A percentile compares a stretch with the other conserved stretches of the same genome.
Conservation (phyloP, 2,888 invertebrate species). For the Opisthograptis luteolata region DNA sequence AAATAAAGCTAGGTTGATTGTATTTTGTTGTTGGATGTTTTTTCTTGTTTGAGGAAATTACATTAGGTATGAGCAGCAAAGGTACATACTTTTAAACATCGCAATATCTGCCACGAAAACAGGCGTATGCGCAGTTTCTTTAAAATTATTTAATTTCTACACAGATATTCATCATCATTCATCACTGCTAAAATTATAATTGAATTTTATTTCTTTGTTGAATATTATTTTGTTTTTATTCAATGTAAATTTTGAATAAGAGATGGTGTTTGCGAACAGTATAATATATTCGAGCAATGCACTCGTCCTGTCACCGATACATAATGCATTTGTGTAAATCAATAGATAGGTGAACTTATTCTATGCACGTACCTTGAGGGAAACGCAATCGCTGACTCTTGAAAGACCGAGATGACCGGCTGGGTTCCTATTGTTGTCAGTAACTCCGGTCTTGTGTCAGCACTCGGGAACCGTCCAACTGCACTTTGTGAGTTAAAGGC, state of each 20-base stretch:
- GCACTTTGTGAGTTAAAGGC: slow-evolving; percentile 12
- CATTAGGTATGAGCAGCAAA: no score
- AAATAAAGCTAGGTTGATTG: not conserved
- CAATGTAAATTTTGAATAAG: slow-evolving; percentile 1
- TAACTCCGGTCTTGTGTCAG: slow-evolving; percentile 9
- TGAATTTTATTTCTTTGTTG: not conserved
- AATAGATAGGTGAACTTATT: slow-evolving; percentile 46
- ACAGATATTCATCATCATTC: no score
- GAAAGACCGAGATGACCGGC: slow-evolving; percentile 8
- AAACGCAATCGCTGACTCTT: slow-evolving; percentile 52
- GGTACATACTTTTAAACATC: not conserved
- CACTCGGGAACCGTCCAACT: slow-evolving; percentile 9
- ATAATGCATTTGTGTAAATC: slow-evolving; percentile 56
- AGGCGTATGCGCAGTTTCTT: not conserved
- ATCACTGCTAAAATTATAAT: no score
- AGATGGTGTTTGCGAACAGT: slow-evolving; percentile 20
- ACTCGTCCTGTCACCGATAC: slow-evolving; percentile 53
- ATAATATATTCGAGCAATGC: slow-evolving; percentile 48
- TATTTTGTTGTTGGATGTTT: not conserved
- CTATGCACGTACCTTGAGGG: slow-evolving; percentile 68
- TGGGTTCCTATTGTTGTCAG: slow-evolving; percentile 33
- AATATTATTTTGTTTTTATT: not conserved
- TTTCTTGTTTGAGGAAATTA: not conserved
- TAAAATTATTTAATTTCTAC: not conserved
- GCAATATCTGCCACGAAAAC: not conserved